Percentiles rank a stretch among this genome's conserved stretches.
Conservation (phyloP, 1,140 invertebrate species). For the Lamellibrachia luymesi region DNA sequence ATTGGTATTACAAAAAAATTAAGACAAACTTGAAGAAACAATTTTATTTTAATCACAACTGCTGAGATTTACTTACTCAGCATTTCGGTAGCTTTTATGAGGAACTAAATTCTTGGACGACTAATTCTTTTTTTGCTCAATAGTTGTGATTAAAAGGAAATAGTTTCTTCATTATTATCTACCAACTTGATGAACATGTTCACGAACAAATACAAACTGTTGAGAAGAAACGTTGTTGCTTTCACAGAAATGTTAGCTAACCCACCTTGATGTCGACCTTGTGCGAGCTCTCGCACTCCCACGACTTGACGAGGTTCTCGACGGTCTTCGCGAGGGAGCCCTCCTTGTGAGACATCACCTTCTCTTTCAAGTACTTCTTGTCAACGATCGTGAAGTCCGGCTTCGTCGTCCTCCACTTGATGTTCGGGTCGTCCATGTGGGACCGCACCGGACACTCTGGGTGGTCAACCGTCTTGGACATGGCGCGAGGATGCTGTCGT, state of each 20-base stretch:
- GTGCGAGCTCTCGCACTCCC: conserved; percentile 35
- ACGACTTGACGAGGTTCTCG: conserved; percentile 36
- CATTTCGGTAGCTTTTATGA: no score
- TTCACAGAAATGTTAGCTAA: background rate
- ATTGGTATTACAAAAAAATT: no score
- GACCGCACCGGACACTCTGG: conserved; percentile 22
- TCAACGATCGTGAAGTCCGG: conserved; percentile 32
- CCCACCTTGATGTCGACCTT: conserved; percentile 30
- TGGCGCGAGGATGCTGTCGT: background rate
- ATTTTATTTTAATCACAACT: no score
- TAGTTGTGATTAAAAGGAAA: no score
- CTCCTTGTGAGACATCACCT: conserved; percentile 28
- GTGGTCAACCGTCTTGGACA: background rate
- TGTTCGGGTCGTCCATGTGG: conserved; percentile 32
- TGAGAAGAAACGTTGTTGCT: no score
- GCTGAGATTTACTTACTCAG: no score
- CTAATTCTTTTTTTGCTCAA: no score
- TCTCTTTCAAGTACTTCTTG: conserved; percentile 29
- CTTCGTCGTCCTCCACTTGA: conserved; percentile 29
- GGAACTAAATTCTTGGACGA: no score
- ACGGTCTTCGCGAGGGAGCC: conserved; percentile 36
- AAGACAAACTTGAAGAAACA: no score
- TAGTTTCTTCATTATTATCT: no score
- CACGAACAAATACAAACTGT: no score
- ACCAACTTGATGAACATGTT: no score